A percentile compares a stretch with the other conserved stretches of the same genome.
Evolutionary conservation across 2,113 vertebrate genomes (phyloP).

Genomic region (Alexandromys fortis): DNA sequence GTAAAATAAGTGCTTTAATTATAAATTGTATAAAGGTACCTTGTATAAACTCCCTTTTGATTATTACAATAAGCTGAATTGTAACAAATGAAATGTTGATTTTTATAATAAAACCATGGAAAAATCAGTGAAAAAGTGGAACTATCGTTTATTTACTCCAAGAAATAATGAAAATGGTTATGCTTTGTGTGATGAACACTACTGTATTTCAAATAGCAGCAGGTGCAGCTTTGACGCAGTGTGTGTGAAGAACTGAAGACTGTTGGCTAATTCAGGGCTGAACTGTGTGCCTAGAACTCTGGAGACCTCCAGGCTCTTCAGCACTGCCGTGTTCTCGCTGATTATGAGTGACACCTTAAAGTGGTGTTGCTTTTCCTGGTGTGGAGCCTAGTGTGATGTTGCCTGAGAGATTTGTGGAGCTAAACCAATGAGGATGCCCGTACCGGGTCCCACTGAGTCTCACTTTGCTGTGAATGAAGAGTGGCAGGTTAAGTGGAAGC

Average conservation of each 20-base stretch:
- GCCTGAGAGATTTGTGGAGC: not conserved
- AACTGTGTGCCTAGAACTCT: not conserved
- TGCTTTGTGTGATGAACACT: not conserved
- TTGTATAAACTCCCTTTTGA: conserved; percentile 91
- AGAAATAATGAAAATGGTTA: conserved; percentile 28
- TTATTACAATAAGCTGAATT: conserved; percentile 93
- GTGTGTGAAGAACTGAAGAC: conserved; percentile 17
- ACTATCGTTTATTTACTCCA: conserved; percentile 55
- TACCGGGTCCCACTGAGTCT: not conserved
- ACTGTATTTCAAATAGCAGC: not conserved
- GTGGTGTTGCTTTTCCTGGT: not conserved
- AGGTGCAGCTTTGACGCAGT: not conserved
- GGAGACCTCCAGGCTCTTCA: not conserved
- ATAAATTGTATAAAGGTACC: conserved; percentile 91
- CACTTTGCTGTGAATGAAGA: not conserved
- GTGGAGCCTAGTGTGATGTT: not conserved
- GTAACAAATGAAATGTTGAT: conserved; percentile 96
- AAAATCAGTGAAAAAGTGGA: conserved; percentile 81
- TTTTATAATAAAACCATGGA: conserved; percentile 95
- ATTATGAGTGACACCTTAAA: not conserved
- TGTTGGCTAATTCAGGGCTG: not conserved
- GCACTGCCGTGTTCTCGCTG: not conserved
- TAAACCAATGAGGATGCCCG: not conserved
- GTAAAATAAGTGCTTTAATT: conserved; percentile 94
- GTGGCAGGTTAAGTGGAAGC: not conserved